phyloP scores from a whole-genome alignment of 2,888 invertebrate species.

The Fabriciana adippe region DNA sequence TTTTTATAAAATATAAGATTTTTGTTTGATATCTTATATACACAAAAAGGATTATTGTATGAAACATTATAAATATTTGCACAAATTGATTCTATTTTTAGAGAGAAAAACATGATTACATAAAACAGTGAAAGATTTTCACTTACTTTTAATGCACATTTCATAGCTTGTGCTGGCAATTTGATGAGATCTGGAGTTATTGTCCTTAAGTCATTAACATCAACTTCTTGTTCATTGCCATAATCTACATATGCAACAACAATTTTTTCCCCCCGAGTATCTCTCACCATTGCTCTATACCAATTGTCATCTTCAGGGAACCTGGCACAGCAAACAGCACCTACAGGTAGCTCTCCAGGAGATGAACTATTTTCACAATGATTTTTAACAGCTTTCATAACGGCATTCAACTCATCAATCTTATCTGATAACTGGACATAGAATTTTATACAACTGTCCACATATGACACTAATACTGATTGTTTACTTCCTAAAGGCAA shows the following conservation, averaged over 20 bases:
- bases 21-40: neutral
- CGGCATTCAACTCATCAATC: conserved; percentile 81
- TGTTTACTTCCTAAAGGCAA: conserved; percentile 62
- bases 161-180: conserved; percentile 88
- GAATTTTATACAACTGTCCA: conserved; percentile 87
- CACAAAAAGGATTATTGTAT: neutral
- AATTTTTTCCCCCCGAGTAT: conserved; percentile 81
- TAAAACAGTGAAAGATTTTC: neutral
- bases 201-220: conserved; percentile 80
- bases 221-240: conserved; percentile 94
- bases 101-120: neutral
- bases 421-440: conserved; percentile 87
- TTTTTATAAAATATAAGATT: too few species aligned
- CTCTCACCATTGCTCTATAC: conserved; percentile 93
- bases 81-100: neutral
- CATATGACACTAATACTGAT: conserved; percentile 84
- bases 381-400: conserved; percentile 86
- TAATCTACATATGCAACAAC: conserved; percentile 95
- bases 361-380: conserved; percentile 80
- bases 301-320: conserved; percentile 91
- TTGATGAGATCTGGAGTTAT: conserved; percentile 85
- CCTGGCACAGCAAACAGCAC: conserved; percentile 89
- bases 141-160: conserved; percentile 86
- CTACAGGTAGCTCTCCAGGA: conserved; percentile 77
- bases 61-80: neutral